Evolutionary conservation across 2,888 invertebrate species (phyloP).

Genomic region (Hemistola chrysoprasaria): DNA sequence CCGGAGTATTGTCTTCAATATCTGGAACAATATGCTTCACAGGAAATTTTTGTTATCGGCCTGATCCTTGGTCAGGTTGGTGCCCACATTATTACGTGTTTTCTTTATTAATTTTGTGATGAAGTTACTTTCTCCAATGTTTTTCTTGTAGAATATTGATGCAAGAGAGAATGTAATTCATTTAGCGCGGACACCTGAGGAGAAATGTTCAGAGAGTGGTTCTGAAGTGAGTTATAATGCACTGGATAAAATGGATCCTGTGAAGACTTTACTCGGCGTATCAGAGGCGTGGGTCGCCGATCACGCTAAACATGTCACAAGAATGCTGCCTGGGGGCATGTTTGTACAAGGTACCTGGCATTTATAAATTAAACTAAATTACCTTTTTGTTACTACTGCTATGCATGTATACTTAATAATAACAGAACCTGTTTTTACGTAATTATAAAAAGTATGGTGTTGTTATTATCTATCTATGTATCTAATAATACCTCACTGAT

Average conservation of each 20-base stretch:
- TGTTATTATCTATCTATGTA: no score
- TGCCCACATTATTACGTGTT: constrained; percentile 3
- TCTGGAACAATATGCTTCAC: constrained; percentile 83
- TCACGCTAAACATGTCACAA: constrained; percentile 92
- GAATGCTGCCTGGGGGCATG: constrained; percentile 96
- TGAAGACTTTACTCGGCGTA: constrained; percentile 79
- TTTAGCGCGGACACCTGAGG: constrained; percentile 88
- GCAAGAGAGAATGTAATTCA: constrained; percentile 90
- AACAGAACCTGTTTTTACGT: no score
- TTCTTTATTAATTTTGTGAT: not conserved
- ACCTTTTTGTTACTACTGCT: no score
- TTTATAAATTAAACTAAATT: not conserved
- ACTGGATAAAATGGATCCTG: constrained; percentile 55
- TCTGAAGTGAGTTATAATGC: constrained; percentile 54
- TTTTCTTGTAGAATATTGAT: constrained; percentile 74
- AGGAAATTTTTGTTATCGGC: constrained; percentile 86
- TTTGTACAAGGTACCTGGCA: constrained; percentile 85
- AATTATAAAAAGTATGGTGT: no score
- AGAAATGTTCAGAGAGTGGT: constrained; percentile 56
- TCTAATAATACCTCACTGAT: no score
- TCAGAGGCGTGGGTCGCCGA: constrained; percentile 88
- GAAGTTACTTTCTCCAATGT: not conserved
- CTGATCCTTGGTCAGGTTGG: constrained; percentile 91
- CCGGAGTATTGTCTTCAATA: constrained; percentile 87
- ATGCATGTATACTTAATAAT: no score